Base-by-base conservation (phyloP, 1,140 invertebrate genomes). In the Ceratosolen fusciceps region DNA sequence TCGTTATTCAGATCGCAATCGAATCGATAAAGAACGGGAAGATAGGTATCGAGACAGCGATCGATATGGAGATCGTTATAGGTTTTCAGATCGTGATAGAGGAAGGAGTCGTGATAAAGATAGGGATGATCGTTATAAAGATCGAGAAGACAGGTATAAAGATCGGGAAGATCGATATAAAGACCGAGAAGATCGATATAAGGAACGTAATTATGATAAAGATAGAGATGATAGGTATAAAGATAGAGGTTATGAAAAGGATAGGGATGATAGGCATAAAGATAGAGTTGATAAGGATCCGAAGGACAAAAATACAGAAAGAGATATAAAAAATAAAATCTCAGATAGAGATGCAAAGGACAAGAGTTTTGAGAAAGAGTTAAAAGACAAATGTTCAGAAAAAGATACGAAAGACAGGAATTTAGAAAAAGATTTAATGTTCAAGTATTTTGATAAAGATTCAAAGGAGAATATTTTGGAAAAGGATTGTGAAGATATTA, bases 81-180 rank as follows among this genome's bases (percentile, higher is more conserved):
- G n/a, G n/a, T n/a, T n/a, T n/a, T n/a, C n/a, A 56, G 76, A 77
- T 72, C 70, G 77, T 31, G 68, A 78, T 39, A 14, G 26, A 43
- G 70, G 68, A 12, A n/a, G 71, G 43, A 67, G 72, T 34, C 74
- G 74, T 10, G 70, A 73, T 31, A 73, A 73, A 10, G 76, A 78
- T 49, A 77, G 74, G 31, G 76, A 70, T 26, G 74, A 76, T 29
- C 67, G 76, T 62, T 72, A 77, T 21, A 77, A 70, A 31, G 75
- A 77, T 31, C 29, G 75, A 34, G 68, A 72, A 9, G 70, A 73
- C 24, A 21, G 77, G 2, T n/a, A 72, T 24, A 79, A 73, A 16
- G 77, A 79, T 74, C 29, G 77, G 9, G 79, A 80, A n/a, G 79
- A 80, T 14, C 34, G 79, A 26, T 21, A 75, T 12, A 74, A 74